Percentiles rank a stretch among this genome's conserved stretches.
phyloP scores from a whole-genome alignment of 2,888 invertebrate species.

The Maniola hyperantus region DNA sequence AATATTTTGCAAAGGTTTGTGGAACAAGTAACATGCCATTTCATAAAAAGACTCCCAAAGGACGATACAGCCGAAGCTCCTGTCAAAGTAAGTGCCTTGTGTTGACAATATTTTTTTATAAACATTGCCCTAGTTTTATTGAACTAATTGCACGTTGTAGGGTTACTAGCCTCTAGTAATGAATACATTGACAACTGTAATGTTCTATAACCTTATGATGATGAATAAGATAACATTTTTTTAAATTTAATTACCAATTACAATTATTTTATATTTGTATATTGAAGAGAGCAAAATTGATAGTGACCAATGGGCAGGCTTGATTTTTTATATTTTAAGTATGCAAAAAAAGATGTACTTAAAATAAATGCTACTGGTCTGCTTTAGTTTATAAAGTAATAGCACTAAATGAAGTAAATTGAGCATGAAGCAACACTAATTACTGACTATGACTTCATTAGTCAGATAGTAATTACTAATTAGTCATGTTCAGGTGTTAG shows the following conservation, averaged over 20 bases:
- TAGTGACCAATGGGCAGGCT: too few species aligned
- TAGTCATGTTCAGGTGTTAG: too few species aligned
- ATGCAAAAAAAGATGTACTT: too few species aligned
- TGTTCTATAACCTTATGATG: neutral
- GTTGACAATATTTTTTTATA: constrained; percentile 42
- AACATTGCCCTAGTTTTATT: constrained; percentile 8
- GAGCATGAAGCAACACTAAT: neutral
- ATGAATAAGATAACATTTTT: neutral
- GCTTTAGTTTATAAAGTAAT: neutral
- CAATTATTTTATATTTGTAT: too few species aligned
- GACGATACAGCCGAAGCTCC: constrained; percentile 47
- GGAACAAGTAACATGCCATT: constrained; percentile 68
- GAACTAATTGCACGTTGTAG: constrained; percentile 1
- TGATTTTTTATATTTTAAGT: too few species aligned
- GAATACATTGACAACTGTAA: neutral
- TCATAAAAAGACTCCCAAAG: constrained; percentile 51
- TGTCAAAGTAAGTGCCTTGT: constrained; percentile 55
- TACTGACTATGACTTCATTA: constrained; percentile 24
- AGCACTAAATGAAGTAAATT: neutral
- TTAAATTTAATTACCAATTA: too few species aligned
- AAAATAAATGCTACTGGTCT: too few species aligned
- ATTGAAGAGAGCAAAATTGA: too few species aligned
- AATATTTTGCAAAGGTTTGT: constrained; percentile 63
- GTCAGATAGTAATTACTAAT: neutral
- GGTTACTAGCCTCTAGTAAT: neutral